phyloP scores from a whole-genome alignment of 2,113 vertebrate species.

The Carlito syrichta region DNA sequence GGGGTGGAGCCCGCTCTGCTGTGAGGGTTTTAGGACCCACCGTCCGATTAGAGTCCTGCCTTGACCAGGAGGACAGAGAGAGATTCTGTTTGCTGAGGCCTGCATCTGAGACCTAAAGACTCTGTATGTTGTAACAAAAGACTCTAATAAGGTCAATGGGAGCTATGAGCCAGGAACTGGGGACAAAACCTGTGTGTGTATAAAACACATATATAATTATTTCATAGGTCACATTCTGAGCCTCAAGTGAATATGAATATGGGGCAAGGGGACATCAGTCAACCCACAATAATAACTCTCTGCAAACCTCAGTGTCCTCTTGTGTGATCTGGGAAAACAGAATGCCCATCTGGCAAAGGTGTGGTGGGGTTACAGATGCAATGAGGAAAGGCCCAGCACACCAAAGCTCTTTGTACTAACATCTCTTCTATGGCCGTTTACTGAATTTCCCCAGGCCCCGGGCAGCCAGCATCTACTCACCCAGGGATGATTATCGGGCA shows the following conservation, averaged over 20 bases:
- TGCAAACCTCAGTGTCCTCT: not conserved
- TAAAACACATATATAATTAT: too few relatives aligned
- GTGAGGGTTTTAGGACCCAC: too few relatives aligned
- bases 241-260: not conserved
- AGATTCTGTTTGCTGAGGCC: not conserved
- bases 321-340: not conserved
- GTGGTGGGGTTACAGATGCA: not conserved
- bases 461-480: accelerated
- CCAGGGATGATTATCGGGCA: not conserved
- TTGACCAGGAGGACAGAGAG: not conserved
- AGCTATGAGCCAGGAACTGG: not conserved
- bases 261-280: not conserved
- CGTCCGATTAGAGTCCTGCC: too few relatives aligned
- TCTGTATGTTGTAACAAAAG: not conserved
- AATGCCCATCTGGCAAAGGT: not conserved
- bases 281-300: not conserved
- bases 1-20: too few relatives aligned
- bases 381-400: not conserved
- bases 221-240: not conserved
- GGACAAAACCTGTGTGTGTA: too few relatives aligned
- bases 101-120: too few relatives aligned
- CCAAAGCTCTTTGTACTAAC: not conserved
- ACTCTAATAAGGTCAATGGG: not conserved
- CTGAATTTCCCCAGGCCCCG: not conserved
- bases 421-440: not conserved